phyloP scores from a whole-genome alignment of 2,888 invertebrate species.

The Caenorhabditis afra region DNA sequence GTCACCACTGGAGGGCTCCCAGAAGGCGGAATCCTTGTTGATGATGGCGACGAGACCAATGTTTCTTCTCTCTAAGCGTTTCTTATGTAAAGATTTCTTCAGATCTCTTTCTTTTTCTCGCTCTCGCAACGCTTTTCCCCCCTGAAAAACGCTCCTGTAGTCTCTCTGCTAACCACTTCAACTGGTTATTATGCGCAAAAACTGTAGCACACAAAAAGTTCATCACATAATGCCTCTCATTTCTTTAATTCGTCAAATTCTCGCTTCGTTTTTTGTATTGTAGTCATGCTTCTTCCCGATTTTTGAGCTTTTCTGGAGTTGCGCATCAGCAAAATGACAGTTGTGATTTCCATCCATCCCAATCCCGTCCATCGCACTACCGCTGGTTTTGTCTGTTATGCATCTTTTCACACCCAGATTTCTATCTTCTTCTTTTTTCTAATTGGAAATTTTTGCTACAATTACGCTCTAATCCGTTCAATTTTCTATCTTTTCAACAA shows the following conservation, averaged over 20 bases:
- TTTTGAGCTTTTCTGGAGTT: conserved; percentile 42
- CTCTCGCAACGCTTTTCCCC: neutral
- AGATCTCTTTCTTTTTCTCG: conserved; percentile 18
- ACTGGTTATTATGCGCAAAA: conserved; percentile 42
- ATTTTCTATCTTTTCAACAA: conserved; percentile 21
- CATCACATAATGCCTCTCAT: neutral
- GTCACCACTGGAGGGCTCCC: conserved; percentile 37
- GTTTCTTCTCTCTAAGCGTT: conserved; percentile 43
- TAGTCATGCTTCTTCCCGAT: conserved; percentile 17
- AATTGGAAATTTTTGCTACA: neutral
- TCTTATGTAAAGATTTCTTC: conserved; percentile 29
- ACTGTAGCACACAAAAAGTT: conserved; percentile 14
- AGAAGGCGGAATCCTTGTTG: conserved; percentile 53
- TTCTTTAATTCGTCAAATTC: neutral
- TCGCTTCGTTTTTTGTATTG: neutral
- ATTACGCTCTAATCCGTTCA: neutral
- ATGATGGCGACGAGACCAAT: conserved; percentile 55
- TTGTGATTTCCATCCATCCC: conserved; percentile 37
- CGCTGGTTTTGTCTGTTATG: conserved; percentile 41
- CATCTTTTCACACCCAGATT: conserved; percentile 10
- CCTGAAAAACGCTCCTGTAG: conserved; percentile 1
- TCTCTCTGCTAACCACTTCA: conserved; percentile 32
- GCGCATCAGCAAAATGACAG: conserved; percentile 51
- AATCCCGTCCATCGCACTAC: conserved; percentile 9
- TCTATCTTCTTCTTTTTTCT: conserved; percentile 4